These are phyloP conservation scores for Oegoconia quadripuncta DNA, from an alignment of 2,888 invertebrate species.

Conservation along the genomic window DNA sequence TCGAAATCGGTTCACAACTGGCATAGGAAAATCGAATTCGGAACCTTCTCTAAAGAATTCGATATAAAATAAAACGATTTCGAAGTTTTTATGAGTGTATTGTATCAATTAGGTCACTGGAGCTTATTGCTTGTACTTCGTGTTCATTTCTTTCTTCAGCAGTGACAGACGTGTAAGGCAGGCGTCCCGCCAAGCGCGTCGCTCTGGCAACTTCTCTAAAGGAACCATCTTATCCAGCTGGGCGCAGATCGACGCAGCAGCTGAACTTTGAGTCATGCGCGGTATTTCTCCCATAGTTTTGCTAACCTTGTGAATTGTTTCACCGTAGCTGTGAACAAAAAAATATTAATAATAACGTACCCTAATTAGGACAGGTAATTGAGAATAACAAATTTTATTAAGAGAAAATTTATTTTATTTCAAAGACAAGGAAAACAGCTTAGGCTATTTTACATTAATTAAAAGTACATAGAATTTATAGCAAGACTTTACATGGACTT, in stretches of 20 bases:
- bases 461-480: too few species aligned
- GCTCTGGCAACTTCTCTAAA: conserved; percentile 83
- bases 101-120: not conserved
- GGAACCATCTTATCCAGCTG: conserved; percentile 88
- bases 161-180: conserved; percentile 89
- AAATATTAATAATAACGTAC: not conserved
- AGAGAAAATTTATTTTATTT: too few species aligned
- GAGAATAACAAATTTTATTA: too few species aligned
- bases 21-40: not conserved
- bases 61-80: not conserved
- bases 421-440: too few species aligned
- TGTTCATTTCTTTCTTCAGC: conserved; percentile 86
- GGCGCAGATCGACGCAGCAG: conserved; percentile 82
- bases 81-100: not conserved
- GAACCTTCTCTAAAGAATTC: not conserved
- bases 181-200: conserved; percentile 90
- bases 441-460: too few species aligned
- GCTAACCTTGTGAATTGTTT: conserved; percentile 81
- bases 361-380: too few species aligned
- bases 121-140: conserved; percentile 36
- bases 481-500: too few species aligned
- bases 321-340: conserved; percentile 64
- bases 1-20: too few species aligned
- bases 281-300: conserved; percentile 87
- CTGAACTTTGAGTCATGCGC: conserved; percentile 81